A percentile compares a stretch with the other conserved stretches of the same genome.
These are phyloP conservation scores for Catonia carolina DNA, from an alignment of 2,888 invertebrate species.

Conservation along the genomic window DNA sequence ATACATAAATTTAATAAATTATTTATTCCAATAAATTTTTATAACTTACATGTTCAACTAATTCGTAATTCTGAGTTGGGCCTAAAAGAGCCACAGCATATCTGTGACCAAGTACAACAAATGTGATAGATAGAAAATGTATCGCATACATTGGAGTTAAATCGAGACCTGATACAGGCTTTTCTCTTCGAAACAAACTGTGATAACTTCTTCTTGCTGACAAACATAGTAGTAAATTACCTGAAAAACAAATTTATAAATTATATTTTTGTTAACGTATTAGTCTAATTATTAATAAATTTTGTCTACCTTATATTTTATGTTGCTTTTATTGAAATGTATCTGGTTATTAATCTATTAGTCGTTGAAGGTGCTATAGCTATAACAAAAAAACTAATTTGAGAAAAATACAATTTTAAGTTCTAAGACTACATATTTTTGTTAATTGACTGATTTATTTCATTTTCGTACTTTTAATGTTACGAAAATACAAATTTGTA, in stretches of 20 bases:
- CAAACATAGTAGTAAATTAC: slow-evolving; percentile 28
- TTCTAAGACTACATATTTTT: too few species aligned
- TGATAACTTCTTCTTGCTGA: slow-evolving; percentile 26
- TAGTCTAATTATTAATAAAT: too few species aligned
- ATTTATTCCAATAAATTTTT: too few species aligned
- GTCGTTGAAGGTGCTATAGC: too few species aligned
- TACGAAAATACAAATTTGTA: too few species aligned
- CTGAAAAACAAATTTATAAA: slow-evolving; percentile 7
- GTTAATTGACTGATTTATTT: too few species aligned
- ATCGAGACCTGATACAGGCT: slow-evolving; percentile 40
- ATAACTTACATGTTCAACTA: slow-evolving; percentile 52
- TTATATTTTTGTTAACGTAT: not conserved
- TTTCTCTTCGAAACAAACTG: slow-evolving; percentile 24
- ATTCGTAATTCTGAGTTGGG: slow-evolving; percentile 50
- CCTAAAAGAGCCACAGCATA: slow-evolving; percentile 50
- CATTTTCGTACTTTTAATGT: too few species aligned
- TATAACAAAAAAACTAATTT: too few species aligned
- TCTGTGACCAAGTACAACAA: slow-evolving; percentile 52
- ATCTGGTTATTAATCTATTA: too few species aligned
- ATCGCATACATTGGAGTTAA: slow-evolving; percentile 54
- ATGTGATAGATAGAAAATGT: slow-evolving; percentile 50
- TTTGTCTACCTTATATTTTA: not conserved
- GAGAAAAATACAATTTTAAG: too few species aligned
- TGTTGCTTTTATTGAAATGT: too few species aligned
- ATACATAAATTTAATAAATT: too few species aligned